These are phyloP conservation scores for Elachura formosa DNA, from an alignment of 2,113 vertebrate species.

Conservation along the genomic window DNA sequence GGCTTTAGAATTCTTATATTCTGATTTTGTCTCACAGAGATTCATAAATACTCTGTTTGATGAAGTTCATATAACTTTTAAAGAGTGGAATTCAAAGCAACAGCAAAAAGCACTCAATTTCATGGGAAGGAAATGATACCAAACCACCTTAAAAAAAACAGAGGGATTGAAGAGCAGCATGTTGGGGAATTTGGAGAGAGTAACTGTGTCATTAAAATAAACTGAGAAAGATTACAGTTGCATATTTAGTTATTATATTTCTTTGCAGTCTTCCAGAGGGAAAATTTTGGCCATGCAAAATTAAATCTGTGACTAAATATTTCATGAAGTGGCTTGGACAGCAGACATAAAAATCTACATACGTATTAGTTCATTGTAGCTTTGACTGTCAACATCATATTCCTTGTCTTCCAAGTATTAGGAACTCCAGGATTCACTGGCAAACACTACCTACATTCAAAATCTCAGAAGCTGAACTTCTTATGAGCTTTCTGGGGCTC, in stretches of 20 bases:
- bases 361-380: background rate
- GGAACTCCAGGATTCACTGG: background rate
- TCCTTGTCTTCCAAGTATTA: background rate
- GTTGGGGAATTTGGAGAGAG: background rate
- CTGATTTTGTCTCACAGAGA: background rate
- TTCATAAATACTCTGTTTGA: background rate
- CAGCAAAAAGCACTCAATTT: background rate
- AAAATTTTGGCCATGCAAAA: conserved; percentile 20
- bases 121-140: background rate
- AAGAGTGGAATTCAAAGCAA: background rate
- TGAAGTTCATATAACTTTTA: background rate
- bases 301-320: conserved; percentile 44
- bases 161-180: background rate
- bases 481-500: background rate
- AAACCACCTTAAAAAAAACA: conserved; percentile 9
- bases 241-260: conserved; percentile 46
- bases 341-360: conserved; percentile 11
- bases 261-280: conserved; percentile 34
- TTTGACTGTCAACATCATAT: background rate
- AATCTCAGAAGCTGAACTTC: background rate
- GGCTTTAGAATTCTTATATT: background rate
- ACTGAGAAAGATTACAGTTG: conserved; percentile 24
- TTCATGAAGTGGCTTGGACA: conserved; percentile 24
- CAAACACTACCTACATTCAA: background rate
- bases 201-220: conserved; percentile 39